phyloP scores from a whole-genome alignment of 2,888 invertebrate species.

The Brachyptera risi region DNA sequence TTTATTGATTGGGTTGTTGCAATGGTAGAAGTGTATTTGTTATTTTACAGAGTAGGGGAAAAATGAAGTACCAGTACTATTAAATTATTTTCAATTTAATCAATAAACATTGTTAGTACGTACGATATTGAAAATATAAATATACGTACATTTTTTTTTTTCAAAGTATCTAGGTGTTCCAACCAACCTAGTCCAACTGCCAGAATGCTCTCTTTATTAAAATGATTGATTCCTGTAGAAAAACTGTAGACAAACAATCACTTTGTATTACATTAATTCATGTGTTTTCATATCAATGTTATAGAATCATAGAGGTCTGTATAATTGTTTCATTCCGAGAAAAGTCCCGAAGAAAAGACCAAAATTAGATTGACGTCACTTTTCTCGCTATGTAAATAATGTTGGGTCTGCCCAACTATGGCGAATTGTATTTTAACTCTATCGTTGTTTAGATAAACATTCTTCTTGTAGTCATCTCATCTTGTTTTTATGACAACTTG shows the following conservation, averaged over 20 bases:
- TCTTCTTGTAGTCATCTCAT: neutral
- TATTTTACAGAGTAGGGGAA: no score
- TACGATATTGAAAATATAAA: no score
- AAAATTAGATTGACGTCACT: neutral
- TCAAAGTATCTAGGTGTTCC: no score
- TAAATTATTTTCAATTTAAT: no score
- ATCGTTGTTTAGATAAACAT: neutral
- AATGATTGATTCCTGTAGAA: neutral
- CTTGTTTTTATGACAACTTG: neutral
- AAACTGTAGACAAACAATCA: neutral
- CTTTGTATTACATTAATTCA: neutral
- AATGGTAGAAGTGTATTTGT: no score
- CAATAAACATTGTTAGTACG: no score
- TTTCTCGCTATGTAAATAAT: neutral
- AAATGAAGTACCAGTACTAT: no score
- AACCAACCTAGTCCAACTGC: no score
- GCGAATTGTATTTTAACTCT: no score
- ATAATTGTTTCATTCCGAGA: neutral
- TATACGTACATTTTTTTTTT: no score
- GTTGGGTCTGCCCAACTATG: no score
- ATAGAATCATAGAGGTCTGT: neutral
- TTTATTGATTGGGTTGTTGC: no score
- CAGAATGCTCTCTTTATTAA: neutral
- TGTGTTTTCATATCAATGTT: constrained; percentile 15
- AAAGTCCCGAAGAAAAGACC: neutral